Conservation (phyloP, 2,888 invertebrate genomes). For the Tyria jacobaeae region DNA sequence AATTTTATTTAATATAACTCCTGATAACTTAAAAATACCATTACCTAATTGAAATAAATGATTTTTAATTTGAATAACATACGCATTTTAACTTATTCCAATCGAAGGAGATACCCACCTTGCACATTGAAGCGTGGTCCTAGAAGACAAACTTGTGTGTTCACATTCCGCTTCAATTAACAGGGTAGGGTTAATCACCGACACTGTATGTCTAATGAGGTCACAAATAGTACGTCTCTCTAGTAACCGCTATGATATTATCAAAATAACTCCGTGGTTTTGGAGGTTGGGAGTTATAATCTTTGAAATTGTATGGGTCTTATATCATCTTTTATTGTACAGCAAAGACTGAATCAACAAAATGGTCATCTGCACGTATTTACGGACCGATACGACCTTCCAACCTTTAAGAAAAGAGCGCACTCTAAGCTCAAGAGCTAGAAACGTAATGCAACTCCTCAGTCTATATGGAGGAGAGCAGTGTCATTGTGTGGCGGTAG, state of each 20-base stretch:
- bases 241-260: constrained; percentile 12
- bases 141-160: constrained; percentile 5
- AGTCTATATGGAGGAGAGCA: no score
- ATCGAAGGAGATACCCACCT: not conserved
- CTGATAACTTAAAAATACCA: no score
- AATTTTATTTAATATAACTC: no score
- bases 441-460: no score
- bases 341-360: no score
- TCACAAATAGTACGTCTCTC: constrained; percentile 12
- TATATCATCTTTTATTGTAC: not conserved
- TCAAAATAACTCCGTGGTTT: not conserved
- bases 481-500: no score
- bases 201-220: constrained; percentile 41
- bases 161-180: constrained; percentile 23
- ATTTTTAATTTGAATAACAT: no score
- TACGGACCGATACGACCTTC: no score
- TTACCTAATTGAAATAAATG: no score
- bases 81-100: not conserved
- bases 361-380: no score
- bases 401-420: no score
- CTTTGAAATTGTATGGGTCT: not conserved
- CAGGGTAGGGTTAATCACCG: constrained; percentile 35
- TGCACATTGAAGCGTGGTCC: constrained; percentile 2
- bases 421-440: no score
- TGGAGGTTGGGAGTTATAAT: not conserved